phyloP scores from a whole-genome alignment of 2,113 vertebrate genomes.

The Zosterops pallidus region DNA sequence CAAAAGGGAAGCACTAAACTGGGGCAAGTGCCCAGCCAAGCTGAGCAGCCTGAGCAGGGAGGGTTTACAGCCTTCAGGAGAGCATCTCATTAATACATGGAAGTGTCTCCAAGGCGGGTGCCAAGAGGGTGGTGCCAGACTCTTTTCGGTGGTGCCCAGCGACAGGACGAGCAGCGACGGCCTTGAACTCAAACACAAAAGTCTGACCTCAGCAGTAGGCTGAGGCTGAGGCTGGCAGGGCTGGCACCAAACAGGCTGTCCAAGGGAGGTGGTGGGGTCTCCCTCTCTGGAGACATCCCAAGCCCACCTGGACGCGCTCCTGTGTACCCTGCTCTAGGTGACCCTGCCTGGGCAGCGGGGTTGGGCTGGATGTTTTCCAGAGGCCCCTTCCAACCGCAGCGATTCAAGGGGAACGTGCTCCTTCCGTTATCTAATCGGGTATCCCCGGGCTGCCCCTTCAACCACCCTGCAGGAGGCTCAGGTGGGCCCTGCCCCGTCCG shows the following conservation, averaged over 20 bases:
- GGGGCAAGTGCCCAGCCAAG: background rate
- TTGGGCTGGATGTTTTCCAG: background rate
- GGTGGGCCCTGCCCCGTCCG: background rate
- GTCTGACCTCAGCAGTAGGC: background rate
- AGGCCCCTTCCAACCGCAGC: no score
- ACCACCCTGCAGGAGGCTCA: background rate
- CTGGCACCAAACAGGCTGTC: background rate
- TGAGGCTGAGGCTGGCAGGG: background rate
- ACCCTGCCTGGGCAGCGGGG: background rate
- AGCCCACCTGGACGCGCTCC: background rate
- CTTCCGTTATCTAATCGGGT: background rate
- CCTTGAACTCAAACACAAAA: background rate
- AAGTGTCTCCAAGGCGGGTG: background rate
- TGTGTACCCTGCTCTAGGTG: background rate
- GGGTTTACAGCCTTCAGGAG: background rate
- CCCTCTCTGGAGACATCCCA: background rate
- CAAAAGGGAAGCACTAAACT: background rate
- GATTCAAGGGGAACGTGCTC: background rate
- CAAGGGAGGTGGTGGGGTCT: background rate
- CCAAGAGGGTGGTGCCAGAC: no score
- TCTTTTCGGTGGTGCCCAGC: background rate
- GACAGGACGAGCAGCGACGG: background rate
- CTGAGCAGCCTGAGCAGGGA: background rate
- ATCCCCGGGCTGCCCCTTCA: background rate
- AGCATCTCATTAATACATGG: accelerated